These are phyloP conservation scores for Dynastes grantii DNA, from an alignment of 2,888 invertebrate species.

Conservation along the genomic window DNA sequence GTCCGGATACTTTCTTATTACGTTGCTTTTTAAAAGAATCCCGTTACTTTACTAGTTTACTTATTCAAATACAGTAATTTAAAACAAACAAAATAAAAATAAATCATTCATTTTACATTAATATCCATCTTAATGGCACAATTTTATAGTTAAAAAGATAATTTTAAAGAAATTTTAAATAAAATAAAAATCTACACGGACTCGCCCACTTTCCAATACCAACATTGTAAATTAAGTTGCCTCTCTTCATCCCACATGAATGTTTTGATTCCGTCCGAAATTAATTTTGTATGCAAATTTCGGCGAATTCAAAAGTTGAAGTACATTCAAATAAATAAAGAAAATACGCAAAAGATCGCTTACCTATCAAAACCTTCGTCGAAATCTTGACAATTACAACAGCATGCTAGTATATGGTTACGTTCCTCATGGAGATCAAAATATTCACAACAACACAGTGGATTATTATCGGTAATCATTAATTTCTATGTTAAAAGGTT, in stretches of 20 bases:
- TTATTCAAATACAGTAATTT: neutral
- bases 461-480: conserved; percentile 48
- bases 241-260: neutral
- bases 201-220: neutral
- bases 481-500: conserved; percentile 15
- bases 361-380: conserved; percentile 75
- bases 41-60: neutral
- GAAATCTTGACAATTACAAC: conserved; percentile 75
- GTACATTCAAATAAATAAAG: too few relatives aligned
- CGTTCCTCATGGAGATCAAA: conserved; percentile 71
- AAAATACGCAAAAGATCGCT: neutral
- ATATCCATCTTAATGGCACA: too few relatives aligned
- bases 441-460: conserved; percentile 76
- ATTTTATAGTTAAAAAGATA: neutral
- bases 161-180: neutral
- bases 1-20: neutral
- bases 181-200: neutral
- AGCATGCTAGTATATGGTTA: conserved; percentile 74
- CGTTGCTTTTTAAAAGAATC: neutral
- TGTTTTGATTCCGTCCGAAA: too few relatives aligned
- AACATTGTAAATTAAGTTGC: neutral
- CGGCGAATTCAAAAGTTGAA: too few relatives aligned
- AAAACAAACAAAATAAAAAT: neutral
- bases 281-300: too few relatives aligned
- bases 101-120: neutral